Evolutionary conservation across 2,797 vertebrate species (phyloP).

Genomic region (Chaetophractus vellerosus): DNA sequence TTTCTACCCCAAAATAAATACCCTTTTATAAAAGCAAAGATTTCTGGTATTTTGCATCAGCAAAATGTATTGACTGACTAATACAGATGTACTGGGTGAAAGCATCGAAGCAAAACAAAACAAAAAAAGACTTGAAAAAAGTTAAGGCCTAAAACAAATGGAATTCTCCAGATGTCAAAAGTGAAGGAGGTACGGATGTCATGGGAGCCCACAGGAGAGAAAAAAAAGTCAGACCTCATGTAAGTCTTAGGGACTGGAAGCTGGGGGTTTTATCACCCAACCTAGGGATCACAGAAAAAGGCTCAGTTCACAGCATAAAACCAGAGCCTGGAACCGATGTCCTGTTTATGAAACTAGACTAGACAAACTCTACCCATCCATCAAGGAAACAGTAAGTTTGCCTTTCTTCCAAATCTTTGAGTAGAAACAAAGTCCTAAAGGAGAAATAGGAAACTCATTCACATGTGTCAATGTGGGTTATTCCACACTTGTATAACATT

Average conservation of each 20-base stretch:
- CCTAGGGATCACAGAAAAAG: neutral
- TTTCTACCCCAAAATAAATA: too few relatives aligned
- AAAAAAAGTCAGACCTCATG: neutral
- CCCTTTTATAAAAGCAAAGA: too few relatives aligned
- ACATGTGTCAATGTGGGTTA: neutral
- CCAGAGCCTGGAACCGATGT: neutral
- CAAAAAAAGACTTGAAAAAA: neutral
- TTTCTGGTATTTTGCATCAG: too few relatives aligned
- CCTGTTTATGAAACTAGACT: slow-evolving; percentile 47
- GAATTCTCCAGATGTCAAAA: slow-evolving; percentile 25
- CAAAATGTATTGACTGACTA: too few relatives aligned
- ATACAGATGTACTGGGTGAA: neutral
- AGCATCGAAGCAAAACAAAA: neutral
- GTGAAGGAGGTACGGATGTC: neutral
- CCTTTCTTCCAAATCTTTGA: slow-evolving; percentile 7
- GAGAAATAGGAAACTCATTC: slow-evolving; percentile 38
- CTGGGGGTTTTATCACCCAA: neutral
- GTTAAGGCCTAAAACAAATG: slow-evolving; percentile 34
- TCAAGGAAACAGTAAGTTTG: slow-evolving; percentile 24
- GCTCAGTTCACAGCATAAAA: slow-evolving; percentile 14
- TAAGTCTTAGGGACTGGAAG: neutral
- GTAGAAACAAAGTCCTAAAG: slow-evolving; percentile 1
- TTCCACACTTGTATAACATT: neutral
- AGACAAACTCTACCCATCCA: slow-evolving; percentile 48
- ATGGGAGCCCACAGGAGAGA: neutral